Percentiles rank a stretch among this genome's conserved stretches.
Evolutionary conservation across 1,140 invertebrate species (phyloP).

Genomic region (Coenobita brevimanus): DNA sequence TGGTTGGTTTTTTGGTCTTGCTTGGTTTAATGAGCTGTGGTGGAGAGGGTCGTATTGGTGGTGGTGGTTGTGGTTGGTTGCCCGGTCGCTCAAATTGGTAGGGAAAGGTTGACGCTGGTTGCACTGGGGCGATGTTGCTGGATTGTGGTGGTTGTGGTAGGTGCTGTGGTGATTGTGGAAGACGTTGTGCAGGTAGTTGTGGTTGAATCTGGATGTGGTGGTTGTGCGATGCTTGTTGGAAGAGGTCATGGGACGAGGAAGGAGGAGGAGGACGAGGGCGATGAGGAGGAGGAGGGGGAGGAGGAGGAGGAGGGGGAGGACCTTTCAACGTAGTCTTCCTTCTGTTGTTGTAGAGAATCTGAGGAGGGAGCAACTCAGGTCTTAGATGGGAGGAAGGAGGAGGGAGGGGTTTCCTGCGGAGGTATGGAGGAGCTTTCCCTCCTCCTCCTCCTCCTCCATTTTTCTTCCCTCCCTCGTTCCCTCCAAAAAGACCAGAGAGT

Average conservation of each 20-base stretch:
- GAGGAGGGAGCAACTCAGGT: conserved; percentile 43
- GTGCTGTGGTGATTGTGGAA: background rate
- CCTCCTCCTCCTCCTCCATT: background rate
- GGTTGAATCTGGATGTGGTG: background rate
- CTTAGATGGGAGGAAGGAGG: conserved; percentile 4
- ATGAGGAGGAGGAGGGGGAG: background rate
- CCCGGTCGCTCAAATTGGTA: conserved; percentile 32
- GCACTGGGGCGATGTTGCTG: background rate
- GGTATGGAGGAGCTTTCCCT: background rate
- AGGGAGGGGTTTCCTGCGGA: background rate
- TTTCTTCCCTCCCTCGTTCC: conserved; percentile 1
- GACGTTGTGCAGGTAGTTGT: background rate
- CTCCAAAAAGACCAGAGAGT: conserved; percentile 31
- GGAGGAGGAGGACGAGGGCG: background rate
- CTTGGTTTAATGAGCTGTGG: background rate
- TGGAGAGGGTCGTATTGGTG: background rate
- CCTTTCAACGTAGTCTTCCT: background rate
- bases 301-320: background rate
- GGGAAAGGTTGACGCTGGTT: conserved; percentile 12
- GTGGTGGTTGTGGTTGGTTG: background rate
- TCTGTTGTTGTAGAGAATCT: background rate
- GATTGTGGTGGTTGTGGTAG: background rate
- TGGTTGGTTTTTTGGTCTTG: too few relatives aligned
- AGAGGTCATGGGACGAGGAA: background rate
- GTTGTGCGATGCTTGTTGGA: background rate